Percentiles rank a stretch among this genome's conserved stretches.
These are phyloP conservation scores for Dryas iulia DNA, from an alignment of 1,140 invertebrate genomes.

Conservation along the genomic window DNA sequence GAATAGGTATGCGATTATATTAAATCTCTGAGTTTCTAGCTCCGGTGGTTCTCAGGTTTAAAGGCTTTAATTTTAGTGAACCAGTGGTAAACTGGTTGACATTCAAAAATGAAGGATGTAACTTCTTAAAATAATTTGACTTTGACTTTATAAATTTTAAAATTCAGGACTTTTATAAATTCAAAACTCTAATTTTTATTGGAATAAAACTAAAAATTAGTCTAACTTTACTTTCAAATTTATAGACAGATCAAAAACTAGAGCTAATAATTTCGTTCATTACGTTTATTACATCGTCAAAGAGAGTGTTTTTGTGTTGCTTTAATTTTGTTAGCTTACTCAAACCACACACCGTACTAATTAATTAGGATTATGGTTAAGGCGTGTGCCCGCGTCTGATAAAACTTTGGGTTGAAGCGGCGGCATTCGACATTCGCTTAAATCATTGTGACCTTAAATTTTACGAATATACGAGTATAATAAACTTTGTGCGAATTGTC, in stretches of 20 bases:
- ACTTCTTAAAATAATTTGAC: no score
- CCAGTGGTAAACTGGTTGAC: no score
- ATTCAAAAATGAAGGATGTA: no score
- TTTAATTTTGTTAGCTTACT: conserved; percentile 46
- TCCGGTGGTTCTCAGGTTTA: no score
- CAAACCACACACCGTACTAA: conserved; percentile 58
- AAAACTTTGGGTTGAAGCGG: conserved; percentile 58
- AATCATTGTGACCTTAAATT: conserved; percentile 63
- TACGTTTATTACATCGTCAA: conserved; percentile 23
- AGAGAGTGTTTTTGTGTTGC: conserved; percentile 25
- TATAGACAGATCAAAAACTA: not conserved
- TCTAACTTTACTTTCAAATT: not conserved
- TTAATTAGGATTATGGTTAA: conserved; percentile 71
- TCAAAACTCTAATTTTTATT: no score
- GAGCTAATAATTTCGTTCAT: not conserved
- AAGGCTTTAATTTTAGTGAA: no score
- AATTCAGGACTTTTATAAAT: no score
- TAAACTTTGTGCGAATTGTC: not conserved
- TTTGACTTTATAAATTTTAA: no score
- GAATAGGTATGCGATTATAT: no score
- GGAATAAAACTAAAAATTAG: no score
- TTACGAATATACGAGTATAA: conserved; percentile 32
- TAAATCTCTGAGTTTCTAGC: no score
- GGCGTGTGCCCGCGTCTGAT: conserved; percentile 53
- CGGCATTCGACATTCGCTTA: conserved; percentile 40